Evolutionary conservation across 2,888 invertebrate species (phyloP).

Genomic region (Hirudinaria manillensis): DNA sequence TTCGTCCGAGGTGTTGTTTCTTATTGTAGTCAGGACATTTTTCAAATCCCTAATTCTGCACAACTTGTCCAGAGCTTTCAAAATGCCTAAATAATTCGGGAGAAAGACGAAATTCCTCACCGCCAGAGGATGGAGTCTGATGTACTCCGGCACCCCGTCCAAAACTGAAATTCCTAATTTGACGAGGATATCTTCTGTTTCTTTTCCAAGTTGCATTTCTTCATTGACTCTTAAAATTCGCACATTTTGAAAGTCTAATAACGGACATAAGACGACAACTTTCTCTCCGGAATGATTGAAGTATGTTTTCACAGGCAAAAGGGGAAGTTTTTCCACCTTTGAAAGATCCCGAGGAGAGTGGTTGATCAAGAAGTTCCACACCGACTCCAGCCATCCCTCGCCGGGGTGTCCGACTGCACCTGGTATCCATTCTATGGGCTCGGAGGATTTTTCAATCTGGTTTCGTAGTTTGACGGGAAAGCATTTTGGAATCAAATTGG

Average conservation of each 20-base stretch:
- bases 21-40: conserved; percentile 3
- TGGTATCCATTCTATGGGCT: conserved; percentile 36
- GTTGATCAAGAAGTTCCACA: conserved; percentile 38
- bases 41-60: not conserved
- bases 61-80: conserved; percentile 31
- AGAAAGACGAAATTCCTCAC: conserved; percentile 36
- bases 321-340: conserved; percentile 37
- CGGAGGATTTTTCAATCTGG: conserved; percentile 16
- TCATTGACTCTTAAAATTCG: conserved; percentile 35
- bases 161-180: conserved; percentile 38
- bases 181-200: conserved; percentile 34
- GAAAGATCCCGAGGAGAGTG: conserved; percentile 35
- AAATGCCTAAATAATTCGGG: conserved; percentile 39
- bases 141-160: conserved; percentile 37
- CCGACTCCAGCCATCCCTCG: conserved; percentile 36
- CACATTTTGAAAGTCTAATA: conserved; percentile 19
- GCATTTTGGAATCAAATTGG: conserved; percentile 34
- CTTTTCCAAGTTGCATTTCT: conserved; percentile 33
- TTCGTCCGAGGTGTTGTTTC: conserved; percentile 25
- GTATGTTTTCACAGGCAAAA: conserved; percentile 35
- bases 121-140: conserved; percentile 36
- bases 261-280: conserved; percentile 32
- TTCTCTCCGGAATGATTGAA: conserved; percentile 7
- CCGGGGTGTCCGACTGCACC: conserved; percentile 35
- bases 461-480: conserved; percentile 37